Conservation (phyloP, 2,888 invertebrate species). For the Plutella xylostella region DNA sequence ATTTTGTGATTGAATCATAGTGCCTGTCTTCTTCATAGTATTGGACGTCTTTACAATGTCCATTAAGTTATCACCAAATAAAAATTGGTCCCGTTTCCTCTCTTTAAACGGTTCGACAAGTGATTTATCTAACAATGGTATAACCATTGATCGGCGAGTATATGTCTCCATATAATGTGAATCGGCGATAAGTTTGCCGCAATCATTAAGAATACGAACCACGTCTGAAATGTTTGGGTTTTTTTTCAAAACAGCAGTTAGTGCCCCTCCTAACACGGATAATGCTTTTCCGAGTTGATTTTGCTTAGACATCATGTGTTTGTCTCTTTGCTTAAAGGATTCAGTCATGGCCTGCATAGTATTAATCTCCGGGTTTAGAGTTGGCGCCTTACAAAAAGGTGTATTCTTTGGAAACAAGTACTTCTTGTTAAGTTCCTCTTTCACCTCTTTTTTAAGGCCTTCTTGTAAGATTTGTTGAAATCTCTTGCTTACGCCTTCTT, state of each 20-base stretch:
- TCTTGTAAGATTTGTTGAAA: too few relatives aligned
- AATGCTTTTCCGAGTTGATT: constrained; percentile 10
- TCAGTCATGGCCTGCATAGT: constrained; percentile 2
- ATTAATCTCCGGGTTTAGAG: constrained; percentile 9
- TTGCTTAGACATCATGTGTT: constrained; percentile 8
- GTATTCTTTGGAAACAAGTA: constrained; percentile 9
- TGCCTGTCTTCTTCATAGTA: constrained; percentile 8
- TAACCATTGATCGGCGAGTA: constrained; percentile 5
- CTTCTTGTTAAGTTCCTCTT: too few relatives aligned
- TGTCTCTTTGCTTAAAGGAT: too few relatives aligned
- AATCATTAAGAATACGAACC: constrained; percentile 4
- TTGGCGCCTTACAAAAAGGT: constrained; percentile 3
- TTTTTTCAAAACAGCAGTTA: constrained; percentile 7
- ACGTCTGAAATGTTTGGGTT: constrained; percentile 7
- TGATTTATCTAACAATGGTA: constrained; percentile 5
- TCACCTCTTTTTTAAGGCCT: too few relatives aligned
- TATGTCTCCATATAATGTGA: constrained; percentile 8
- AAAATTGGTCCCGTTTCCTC: constrained; percentile 3
- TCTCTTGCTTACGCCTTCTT: too few relatives aligned
- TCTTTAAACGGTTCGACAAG: constrained; percentile 7
- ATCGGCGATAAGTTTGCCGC: constrained; percentile 6
- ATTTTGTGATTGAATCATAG: constrained; percentile 3
- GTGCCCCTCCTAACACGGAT: constrained; percentile 11
- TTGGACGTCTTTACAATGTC: constrained; percentile 8
- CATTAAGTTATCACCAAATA: constrained; percentile 9